Conservation (phyloP, 2,797 vertebrate species). For the Sebastes vulpes region DNA sequence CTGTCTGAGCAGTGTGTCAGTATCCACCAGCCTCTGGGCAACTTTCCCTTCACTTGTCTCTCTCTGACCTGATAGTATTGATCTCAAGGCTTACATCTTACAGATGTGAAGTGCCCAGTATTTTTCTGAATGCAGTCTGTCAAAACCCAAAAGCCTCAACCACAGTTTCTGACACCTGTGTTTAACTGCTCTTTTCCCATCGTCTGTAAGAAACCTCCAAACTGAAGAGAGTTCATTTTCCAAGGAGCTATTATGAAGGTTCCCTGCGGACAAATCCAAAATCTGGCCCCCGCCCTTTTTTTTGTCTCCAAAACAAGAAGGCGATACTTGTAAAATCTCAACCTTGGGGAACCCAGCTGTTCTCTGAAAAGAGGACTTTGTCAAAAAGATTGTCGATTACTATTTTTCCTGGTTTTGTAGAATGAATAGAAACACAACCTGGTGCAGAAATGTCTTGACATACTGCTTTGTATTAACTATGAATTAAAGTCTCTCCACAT, state of each 20-base stretch:
- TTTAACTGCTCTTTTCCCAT: slow-evolving; percentile 25
- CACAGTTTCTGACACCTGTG: slow-evolving; percentile 20
- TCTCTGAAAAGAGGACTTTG: slow-evolving; percentile 5
- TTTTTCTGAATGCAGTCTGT: slow-evolving; percentile 1
- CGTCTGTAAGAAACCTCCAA: slow-evolving; percentile 12
- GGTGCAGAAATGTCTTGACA: neutral
- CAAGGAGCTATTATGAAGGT: slow-evolving; percentile 18
- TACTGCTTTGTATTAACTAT: neutral
- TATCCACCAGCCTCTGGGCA: slow-evolving; percentile 1
- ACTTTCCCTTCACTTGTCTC: neutral
- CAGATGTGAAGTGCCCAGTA: neutral
- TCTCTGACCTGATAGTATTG: neutral
- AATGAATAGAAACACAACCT: neutral
- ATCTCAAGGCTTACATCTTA: neutral
- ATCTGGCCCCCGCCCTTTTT: slow-evolving; percentile 15
- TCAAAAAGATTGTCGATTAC: neutral
- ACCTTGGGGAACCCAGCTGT: slow-evolving; percentile 58
- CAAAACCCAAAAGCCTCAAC: neutral
- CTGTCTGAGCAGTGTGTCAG: neutral
- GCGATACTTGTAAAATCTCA: slow-evolving; percentile 29
- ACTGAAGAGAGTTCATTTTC: slow-evolving; percentile 17
- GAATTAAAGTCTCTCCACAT: neutral
- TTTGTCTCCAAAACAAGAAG: slow-evolving; percentile 44
- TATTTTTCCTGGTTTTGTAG: neutral
- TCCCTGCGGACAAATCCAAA: slow-evolving; percentile 22